Percentiles rank a stretch among this genome's conserved stretches.
Conservation (phyloP, 2,797 vertebrate species). For the Argyrosomus regius region DNA sequence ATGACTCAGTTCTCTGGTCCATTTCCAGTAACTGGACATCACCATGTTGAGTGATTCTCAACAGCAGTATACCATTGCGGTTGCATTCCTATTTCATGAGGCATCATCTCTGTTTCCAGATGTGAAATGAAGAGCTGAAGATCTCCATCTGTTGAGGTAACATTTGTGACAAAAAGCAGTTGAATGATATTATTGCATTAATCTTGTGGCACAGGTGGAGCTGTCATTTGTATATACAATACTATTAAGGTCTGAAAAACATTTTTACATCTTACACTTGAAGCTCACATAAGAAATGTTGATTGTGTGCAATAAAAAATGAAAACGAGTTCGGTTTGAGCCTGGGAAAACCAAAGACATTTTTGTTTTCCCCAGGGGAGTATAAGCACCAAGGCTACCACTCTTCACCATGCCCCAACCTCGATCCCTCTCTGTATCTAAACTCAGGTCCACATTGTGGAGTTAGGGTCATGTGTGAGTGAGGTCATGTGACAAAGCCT, state of each 20-base stretch:
- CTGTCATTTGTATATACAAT: not conserved
- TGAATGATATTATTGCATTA: not conserved
- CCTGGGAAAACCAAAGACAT: constrained; percentile 73
- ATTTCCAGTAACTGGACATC: constrained; percentile 28
- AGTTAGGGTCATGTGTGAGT: constrained; percentile 45
- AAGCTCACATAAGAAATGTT: not conserved
- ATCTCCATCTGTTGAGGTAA: not conserved
- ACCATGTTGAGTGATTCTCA: not conserved
- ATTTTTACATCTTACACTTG: not conserved
- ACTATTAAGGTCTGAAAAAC: not conserved
- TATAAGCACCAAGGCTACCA: constrained; percentile 11
- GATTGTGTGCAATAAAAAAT: not conserved
- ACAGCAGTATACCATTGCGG: not conserved
- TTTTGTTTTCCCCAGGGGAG: constrained; percentile 48
- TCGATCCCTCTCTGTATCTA: not conserved
- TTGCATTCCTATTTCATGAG: constrained; percentile 24
- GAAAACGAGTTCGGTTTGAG: constrained; percentile 18
- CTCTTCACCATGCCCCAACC: not conserved
- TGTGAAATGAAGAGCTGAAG: not conserved
- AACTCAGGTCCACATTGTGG: constrained; percentile 43
- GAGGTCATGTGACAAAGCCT: constrained; percentile 54
- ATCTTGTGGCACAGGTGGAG: not conserved
- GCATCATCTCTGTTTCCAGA: constrained; percentile 13
- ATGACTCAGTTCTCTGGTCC: constrained; percentile 21
- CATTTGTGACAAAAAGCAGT: not conserved